These are phyloP conservation scores for Fissipunctia ypsillon DNA, from an alignment of 2,888 invertebrate genomes.

Conservation along the genomic window DNA sequence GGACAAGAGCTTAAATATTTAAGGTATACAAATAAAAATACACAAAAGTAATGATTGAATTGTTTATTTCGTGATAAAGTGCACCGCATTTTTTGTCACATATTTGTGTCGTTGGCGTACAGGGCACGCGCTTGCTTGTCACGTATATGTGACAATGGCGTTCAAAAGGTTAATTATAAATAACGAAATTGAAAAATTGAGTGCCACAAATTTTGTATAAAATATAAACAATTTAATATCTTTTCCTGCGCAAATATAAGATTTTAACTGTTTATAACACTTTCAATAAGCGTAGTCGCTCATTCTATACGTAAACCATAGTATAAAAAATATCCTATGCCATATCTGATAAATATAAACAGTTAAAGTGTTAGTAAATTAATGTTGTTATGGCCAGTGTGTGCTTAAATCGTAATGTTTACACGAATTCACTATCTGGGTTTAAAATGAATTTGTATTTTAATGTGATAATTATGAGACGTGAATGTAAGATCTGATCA, in stretches of 20 bases:
- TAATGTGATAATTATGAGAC: constrained; percentile 52
- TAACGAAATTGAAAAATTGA: constrained; percentile 58
- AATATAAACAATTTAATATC: constrained; percentile 39
- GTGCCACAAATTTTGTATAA: constrained; percentile 68
- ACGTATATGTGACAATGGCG: too few relatives aligned
- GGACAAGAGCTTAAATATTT: too few relatives aligned
- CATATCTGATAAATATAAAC: constrained; percentile 30
- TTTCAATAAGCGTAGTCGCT: not conserved
- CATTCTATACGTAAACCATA: constrained; percentile 21
- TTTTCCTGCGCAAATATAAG: constrained; percentile 42
- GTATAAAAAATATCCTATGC: constrained; percentile 20
- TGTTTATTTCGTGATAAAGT: too few relatives aligned
- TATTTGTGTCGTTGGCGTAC: too few relatives aligned
- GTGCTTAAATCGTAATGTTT: constrained; percentile 51
- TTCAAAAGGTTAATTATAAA: constrained; percentile 64
- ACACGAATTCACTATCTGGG: constrained; percentile 39
- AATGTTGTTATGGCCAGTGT: constrained; percentile 56
- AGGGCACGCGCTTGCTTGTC: too few relatives aligned
- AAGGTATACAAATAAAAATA: too few relatives aligned
- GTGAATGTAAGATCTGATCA: constrained; percentile 61
- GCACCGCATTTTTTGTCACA: too few relatives aligned
- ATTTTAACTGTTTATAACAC: constrained; percentile 54
- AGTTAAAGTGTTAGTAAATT: constrained; percentile 47
- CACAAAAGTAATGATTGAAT: too few relatives aligned
- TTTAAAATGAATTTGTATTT: constrained; percentile 53